These are phyloP conservation scores for Cotesia glomerata DNA, from an alignment of 1,140 invertebrate species.

Conservation along the genomic window DNA sequence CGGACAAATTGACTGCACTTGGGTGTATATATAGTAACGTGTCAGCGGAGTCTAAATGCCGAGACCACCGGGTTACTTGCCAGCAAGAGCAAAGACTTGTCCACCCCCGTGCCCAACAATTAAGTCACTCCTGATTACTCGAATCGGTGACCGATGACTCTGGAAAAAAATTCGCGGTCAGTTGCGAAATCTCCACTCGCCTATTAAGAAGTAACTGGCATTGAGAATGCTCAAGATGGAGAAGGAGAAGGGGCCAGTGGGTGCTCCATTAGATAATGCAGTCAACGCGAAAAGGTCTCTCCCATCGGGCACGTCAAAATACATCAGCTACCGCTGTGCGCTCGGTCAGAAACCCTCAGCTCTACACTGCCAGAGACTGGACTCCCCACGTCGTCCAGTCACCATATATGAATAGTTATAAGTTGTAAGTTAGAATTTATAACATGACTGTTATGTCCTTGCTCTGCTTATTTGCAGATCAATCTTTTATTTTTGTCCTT, in stretches of 20 bases:
- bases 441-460: constrained; percentile 23
- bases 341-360: constrained; percentile 53
- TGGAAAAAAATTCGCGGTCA: background rate
- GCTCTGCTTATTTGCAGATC: constrained; percentile 33
- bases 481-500: no score
- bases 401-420: constrained; percentile 5
- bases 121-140: background rate
- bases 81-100: no score
- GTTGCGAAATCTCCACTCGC: no score
- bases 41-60: no score
- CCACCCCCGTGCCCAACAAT: background rate
- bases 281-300: constrained; percentile 46
- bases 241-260: constrained; percentile 3
- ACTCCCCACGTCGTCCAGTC: constrained; percentile 57
- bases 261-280: constrained; percentile 60
- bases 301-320: constrained; percentile 60
- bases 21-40: no score
- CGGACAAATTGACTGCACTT: no score
- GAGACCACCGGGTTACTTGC: no score
- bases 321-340: constrained; percentile 63
- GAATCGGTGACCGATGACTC: background rate
- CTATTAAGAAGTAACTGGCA: background rate
- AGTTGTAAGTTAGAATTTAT: no score
- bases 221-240: background rate
- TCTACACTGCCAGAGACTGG: constrained; percentile 32